A percentile compares a stretch with the other conserved stretches of the same genome.
These are phyloP conservation scores for Belgica antarctica DNA, from an alignment of 2,888 invertebrate genomes.

Conservation along the genomic window DNA sequence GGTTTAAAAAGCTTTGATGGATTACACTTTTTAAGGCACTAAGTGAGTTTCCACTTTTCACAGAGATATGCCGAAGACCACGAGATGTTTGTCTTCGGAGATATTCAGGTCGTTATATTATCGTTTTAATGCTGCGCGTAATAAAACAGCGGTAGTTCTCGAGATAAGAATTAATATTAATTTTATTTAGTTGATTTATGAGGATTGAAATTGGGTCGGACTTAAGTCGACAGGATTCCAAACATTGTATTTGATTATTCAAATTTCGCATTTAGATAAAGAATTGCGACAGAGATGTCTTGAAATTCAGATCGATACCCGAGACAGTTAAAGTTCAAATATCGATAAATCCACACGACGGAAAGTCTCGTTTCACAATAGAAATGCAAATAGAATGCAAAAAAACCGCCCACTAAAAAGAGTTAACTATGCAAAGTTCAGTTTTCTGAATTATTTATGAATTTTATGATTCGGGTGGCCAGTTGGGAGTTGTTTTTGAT, in stretches of 20 bases:
- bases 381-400: conserved; percentile 18
- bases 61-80: background rate
- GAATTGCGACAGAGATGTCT: background rate
- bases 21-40: background rate
- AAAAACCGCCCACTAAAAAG: conserved; percentile 37
- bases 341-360: conserved; percentile 27
- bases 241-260: background rate
- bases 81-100: background rate
- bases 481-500: no score
- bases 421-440: conserved; percentile 16
- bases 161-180: background rate
- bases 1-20: background rate
- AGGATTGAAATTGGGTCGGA: background rate
- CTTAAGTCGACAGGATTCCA: background rate
- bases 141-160: conserved; percentile 11
- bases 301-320: conserved; percentile 25
- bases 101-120: background rate
- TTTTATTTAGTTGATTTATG: background rate
- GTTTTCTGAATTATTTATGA: conserved; percentile 35
- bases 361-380: conserved; percentile 31
- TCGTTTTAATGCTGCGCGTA: background rate
- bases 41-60: background rate
- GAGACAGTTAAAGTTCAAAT: conserved; percentile 25
- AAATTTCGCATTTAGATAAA: background rate
- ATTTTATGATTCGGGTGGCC: conserved; percentile 27